phyloP scores from a whole-genome alignment of 2,797 vertebrate species.

The Epinephelus malabaricus region DNA sequence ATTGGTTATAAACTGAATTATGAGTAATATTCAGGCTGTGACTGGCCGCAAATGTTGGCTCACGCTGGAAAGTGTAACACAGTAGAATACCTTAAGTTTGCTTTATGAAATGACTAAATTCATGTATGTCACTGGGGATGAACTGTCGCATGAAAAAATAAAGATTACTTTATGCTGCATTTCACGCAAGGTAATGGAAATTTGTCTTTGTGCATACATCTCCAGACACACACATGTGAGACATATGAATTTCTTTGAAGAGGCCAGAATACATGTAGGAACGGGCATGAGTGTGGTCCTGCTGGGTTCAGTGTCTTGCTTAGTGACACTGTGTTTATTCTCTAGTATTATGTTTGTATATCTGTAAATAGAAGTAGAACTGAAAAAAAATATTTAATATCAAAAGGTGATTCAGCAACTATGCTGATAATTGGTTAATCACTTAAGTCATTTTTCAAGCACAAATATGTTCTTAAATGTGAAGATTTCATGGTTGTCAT shows the following conservation, averaged over 20 bases:
- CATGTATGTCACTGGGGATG: constrained; percentile 67
- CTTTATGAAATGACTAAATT: constrained; percentile 75
- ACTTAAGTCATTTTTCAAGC: not conserved
- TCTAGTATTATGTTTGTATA: not conserved
- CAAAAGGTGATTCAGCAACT: not conserved
- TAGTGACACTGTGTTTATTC: not conserved
- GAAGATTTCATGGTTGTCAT: not conserved
- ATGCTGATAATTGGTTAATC: not conserved
- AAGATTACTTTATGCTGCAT: constrained; percentile 54
- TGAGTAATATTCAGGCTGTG: constrained; percentile 81
- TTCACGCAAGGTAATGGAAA: constrained; percentile 61
- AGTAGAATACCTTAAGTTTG: constrained; percentile 73
- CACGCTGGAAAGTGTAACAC: constrained; percentile 63
- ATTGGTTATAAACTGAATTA: constrained; percentile 85
- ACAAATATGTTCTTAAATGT: not conserved
- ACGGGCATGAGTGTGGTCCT: not conserved
- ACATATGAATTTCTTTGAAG: constrained; percentile 16
- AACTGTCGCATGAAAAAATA: constrained; percentile 43
- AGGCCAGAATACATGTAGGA: not conserved
- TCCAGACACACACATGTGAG: constrained; percentile 22
- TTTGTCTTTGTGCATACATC: constrained; percentile 47
- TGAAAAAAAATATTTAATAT: not conserved
- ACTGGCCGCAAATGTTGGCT: constrained; percentile 79
- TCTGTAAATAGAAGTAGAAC: not conserved
- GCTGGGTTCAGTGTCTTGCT: not conserved